Base-by-base conservation (phyloP, 2,113 vertebrate genomes). In the Litocranius walleri region DNA sequence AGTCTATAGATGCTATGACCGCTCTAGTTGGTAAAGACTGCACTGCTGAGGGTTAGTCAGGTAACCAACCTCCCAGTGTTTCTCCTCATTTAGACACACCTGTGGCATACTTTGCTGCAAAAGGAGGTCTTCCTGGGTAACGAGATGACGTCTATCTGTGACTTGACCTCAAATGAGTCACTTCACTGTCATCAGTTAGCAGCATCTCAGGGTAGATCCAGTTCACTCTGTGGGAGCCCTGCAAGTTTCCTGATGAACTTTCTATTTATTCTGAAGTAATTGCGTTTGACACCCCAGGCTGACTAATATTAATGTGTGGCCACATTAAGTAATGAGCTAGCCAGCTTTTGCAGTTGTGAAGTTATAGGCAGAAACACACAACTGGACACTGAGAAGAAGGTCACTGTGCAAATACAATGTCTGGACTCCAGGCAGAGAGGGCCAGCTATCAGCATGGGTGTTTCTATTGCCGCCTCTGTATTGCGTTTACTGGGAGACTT, bases 131-230 rank as follows among this genome's bases (percentile, higher is more conserved):
- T 90, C 40, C 62, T 45, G 40, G 97, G 93, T 87, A 83, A 97
- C 1, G 0, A 59, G 64, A 97, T 97, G 94, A 97, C 25, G 30
- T 95, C 59, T 2, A 1, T 83, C 21, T 97, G 57, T 80, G 83
- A 88, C n/a, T 86, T 97, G 98, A 97, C 36, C 84, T 96, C 89
- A 92, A 92, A 50, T 98, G 97, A 98, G 86, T 98, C 98, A 98
- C 57, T 80, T 96, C 82, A 83, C 90, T 90, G 85, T 93, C 87
- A 57, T 92, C 94, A 25, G 45, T 78, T 12, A 50, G 94, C 29
- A 95, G 71, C 57, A 91, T 13, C 89, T 80, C 56, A 17, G n/a
- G 67, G 62, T 56, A 64, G 52, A 87, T 87, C 86, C 88, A 90
- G 91, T 92, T 97, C 86, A 97, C 48, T n/a, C 88, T 81, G 93